A percentile compares a stretch with the other conserved stretches of the same genome.
phyloP scores from a whole-genome alignment of 2,888 invertebrate species.

The Hedychridium roseum region DNA sequence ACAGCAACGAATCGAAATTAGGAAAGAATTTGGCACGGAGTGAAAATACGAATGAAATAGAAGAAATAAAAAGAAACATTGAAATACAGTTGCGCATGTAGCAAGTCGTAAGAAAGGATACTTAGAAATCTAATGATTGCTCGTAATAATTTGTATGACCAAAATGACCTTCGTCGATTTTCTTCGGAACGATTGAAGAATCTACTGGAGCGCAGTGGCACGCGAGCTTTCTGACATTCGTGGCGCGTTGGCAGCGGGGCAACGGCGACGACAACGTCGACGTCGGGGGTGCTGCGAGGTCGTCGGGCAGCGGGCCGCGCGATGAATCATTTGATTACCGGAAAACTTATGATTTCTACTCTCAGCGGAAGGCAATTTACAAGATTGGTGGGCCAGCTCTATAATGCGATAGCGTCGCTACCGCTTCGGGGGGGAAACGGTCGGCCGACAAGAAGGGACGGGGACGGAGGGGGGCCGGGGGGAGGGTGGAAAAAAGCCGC shows the following conservation, averaged over 20 bases:
- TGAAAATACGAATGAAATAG: no score
- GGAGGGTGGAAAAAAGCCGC: constrained; percentile 7
- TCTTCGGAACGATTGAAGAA: no score
- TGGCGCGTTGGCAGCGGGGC: constrained; percentile 8
- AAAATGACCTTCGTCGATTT: no score
- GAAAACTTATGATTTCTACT: constrained; percentile 45
- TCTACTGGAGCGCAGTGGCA: not conserved
- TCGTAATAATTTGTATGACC: no score
- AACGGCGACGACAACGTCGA: constrained; percentile 6
- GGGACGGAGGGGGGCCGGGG: not conserved
- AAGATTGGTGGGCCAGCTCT: constrained; percentile 43
- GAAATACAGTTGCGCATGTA: no score
- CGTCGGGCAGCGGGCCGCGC: constrained; percentile 20
- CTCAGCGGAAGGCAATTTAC: constrained; percentile 46
- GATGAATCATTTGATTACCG: constrained; percentile 48
- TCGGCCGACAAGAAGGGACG: constrained; percentile 3
- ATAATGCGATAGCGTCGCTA: constrained; percentile 38
- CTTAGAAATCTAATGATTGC: no score
- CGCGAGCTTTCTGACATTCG: constrained; percentile 4
- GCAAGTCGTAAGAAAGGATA: no score
- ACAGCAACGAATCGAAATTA: no score
- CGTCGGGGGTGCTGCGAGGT: no score
- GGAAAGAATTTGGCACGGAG: no score
- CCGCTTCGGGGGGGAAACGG: constrained; percentile 23
- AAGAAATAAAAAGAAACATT: no score